These are phyloP conservation scores for Bufo bufo DNA, from an alignment of 2,113 vertebrate genomes.

Conservation along the genomic window DNA sequence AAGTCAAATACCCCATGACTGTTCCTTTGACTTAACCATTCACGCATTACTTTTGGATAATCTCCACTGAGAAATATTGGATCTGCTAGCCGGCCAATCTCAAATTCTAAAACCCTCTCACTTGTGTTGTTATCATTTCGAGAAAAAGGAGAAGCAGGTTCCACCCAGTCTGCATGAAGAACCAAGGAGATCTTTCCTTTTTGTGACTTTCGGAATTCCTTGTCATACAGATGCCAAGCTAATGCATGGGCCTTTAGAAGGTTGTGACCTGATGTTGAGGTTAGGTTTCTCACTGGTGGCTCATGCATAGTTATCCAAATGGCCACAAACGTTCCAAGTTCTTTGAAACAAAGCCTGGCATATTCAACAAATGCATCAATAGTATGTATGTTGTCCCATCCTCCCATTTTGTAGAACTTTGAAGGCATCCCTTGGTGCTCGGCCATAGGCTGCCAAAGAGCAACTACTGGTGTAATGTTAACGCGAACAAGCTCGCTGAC, in stretches of 20 bases:
- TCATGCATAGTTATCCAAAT: constrained; percentile 95
- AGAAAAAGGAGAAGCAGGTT: constrained; percentile 90
- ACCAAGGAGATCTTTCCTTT: constrained; percentile 87
- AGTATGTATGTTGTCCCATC: constrained; percentile 84
- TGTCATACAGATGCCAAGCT: constrained; percentile 87
- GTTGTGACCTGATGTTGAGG: constrained; percentile 83
- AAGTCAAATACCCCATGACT: constrained; percentile 73
- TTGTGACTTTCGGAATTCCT: constrained; percentile 80
- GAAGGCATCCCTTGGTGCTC: constrained; percentile 82
- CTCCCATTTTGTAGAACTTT: constrained; percentile 74
- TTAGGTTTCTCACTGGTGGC: constrained; percentile 81
- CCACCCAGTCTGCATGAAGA: constrained; percentile 91
- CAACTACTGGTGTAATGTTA: constrained; percentile 89
- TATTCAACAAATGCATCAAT: constrained; percentile 85
- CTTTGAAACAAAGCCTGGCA: constrained; percentile 85
- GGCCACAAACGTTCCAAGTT: constrained; percentile 83
- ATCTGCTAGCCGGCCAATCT: constrained; percentile 91
- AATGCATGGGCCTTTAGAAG: constrained; percentile 87
- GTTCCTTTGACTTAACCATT: constrained; percentile 83
- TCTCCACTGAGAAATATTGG: constrained; percentile 91
- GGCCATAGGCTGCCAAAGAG: constrained; percentile 84
- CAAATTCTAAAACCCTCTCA: constrained; percentile 85
- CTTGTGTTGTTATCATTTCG: constrained; percentile 83
- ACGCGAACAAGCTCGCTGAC: constrained; percentile 81
- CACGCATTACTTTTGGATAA: constrained; percentile 87